A percentile compares a stretch with the other conserved stretches of the same genome.
Conservation (phyloP, 2,113 vertebrate genomes). For the Prietella phreatophila region DNA sequence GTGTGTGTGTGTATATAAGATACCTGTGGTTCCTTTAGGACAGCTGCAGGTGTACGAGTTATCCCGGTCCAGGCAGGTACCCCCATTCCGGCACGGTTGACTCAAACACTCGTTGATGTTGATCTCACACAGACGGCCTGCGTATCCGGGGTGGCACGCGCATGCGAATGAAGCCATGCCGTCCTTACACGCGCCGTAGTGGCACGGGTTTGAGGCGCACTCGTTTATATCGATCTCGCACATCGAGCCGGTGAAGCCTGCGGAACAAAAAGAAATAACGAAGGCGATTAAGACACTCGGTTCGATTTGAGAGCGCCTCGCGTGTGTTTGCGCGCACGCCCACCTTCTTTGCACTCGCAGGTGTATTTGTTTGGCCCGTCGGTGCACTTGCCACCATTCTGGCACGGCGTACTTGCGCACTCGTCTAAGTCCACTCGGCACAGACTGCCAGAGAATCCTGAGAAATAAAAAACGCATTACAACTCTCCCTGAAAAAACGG, state of each 20-base stretch:
- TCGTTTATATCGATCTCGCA: slow-evolving; percentile 88
- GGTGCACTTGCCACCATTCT: slow-evolving; percentile 88
- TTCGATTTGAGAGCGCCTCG: neutral
- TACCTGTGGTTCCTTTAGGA: slow-evolving; percentile 91
- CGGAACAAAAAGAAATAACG: neutral
- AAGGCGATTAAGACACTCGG: neutral
- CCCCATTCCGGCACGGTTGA: slow-evolving; percentile 90
- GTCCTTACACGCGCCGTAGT: slow-evolving; percentile 88
- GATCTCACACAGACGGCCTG: slow-evolving; percentile 87
- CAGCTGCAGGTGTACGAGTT: slow-evolving; percentile 87
- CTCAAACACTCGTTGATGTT: slow-evolving; percentile 94
- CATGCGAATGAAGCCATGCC: slow-evolving; percentile 85
- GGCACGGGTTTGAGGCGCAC: slow-evolving; percentile 88
- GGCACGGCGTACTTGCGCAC: slow-evolving; percentile 93
- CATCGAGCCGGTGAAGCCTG: slow-evolving; percentile 85
- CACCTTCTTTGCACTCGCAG: slow-evolving; percentile 93
- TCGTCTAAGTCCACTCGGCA: slow-evolving; percentile 94
- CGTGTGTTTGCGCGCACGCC: neutral
- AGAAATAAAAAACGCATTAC: neutral
- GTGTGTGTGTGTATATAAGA: neutral
- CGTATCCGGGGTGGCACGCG: slow-evolving; percentile 85
- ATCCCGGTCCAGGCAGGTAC: slow-evolving; percentile 88
- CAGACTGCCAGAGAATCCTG: slow-evolving; percentile 88
- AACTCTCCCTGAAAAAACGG: neutral
- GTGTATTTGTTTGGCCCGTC: slow-evolving; percentile 91